These are phyloP conservation scores for Erythrolamprus reginae DNA, from an alignment of 2,113 vertebrate genomes.

Conservation along the genomic window DNA sequence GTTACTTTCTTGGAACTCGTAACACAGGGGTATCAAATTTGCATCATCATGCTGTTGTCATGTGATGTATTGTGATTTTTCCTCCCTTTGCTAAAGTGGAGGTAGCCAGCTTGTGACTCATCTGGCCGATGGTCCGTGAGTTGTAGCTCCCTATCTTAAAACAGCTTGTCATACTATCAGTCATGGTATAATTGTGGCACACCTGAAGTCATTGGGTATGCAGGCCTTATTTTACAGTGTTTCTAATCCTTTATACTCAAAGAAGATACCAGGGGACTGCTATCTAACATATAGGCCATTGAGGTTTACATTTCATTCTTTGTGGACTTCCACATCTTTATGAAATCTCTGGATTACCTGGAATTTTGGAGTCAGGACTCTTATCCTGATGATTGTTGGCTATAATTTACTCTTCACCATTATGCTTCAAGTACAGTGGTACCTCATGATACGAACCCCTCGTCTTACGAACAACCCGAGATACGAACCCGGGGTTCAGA, in stretches of 20 bases:
- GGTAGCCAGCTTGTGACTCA: too few relatives aligned
- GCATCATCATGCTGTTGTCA: too few relatives aligned
- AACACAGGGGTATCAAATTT: too few relatives aligned
- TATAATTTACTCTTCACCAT: not conserved
- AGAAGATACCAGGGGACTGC: not conserved
- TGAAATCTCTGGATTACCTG: not conserved
- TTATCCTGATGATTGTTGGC: not conserved
- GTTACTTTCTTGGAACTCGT: not conserved
- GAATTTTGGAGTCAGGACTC: not conserved
- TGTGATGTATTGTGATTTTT: too few relatives aligned
- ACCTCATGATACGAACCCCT: too few relatives aligned
- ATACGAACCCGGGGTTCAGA: too few relatives aligned
- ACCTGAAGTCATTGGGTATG: not conserved
- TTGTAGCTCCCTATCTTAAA: too few relatives aligned
- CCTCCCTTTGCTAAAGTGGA: too few relatives aligned
- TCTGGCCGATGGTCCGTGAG: too few relatives aligned
- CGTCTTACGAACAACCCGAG: too few relatives aligned
- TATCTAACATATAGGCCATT: not conserved
- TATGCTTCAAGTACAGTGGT: not conserved
- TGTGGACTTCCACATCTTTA: not conserved
- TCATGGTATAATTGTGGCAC: not conserved
- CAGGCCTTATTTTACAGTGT: not conserved
- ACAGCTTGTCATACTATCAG: not conserved
- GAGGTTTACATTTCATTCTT: not conserved
- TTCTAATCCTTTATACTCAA: not conserved